A percentile compares a stretch with the other conserved stretches of the same genome.
phyloP scores from a whole-genome alignment of 2,797 vertebrate species.

The Xyrichtys novacula region DNA sequence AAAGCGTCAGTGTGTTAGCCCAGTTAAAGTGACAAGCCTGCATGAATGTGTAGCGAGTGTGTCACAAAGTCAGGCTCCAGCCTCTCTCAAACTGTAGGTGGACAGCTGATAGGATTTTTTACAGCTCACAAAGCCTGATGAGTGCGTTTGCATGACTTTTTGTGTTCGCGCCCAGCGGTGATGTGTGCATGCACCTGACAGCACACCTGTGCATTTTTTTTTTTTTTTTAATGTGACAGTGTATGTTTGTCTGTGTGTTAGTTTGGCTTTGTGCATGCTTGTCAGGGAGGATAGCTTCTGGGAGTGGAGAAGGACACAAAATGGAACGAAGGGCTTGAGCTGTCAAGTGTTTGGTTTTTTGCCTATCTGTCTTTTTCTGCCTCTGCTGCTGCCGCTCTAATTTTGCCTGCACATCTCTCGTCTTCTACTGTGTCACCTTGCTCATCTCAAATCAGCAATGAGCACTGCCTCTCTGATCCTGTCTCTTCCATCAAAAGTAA shows the following conservation, averaged over 20 bases:
- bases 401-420: conserved; percentile 32
- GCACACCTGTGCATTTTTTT: conserved; percentile 49
- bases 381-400: conserved; percentile 42
- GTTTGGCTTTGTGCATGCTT: conserved; percentile 48
- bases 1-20: conserved; percentile 39
- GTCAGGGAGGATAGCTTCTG: conserved; percentile 49
- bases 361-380: conserved; percentile 37
- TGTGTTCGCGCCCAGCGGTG: conserved; percentile 25
- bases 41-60: not conserved
- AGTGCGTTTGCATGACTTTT: conserved; percentile 52
- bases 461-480: conserved; percentile 22
- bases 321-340: conserved; percentile 49
- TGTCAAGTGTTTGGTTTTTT: conserved; percentile 58
- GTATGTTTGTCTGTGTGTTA: conserved; percentile 46
- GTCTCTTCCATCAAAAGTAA: conserved; percentile 32
- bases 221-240: conserved; percentile 48
- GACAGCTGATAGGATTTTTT: conserved; percentile 67
- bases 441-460: conserved; percentile 31
- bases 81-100: conserved; percentile 59
- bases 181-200: conserved; percentile 54
- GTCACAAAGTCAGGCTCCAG: conserved; percentile 24
- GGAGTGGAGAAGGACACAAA: conserved; percentile 65
- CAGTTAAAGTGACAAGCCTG: conserved; percentile 50
- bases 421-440: conserved; percentile 36
- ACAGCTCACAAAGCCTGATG: conserved; percentile 60